Percentiles rank a stretch among this genome's conserved stretches.
Evolutionary conservation across 2,797 vertebrate species (phyloP).

Genomic region (Erpetoichthys calabaricus): DNA sequence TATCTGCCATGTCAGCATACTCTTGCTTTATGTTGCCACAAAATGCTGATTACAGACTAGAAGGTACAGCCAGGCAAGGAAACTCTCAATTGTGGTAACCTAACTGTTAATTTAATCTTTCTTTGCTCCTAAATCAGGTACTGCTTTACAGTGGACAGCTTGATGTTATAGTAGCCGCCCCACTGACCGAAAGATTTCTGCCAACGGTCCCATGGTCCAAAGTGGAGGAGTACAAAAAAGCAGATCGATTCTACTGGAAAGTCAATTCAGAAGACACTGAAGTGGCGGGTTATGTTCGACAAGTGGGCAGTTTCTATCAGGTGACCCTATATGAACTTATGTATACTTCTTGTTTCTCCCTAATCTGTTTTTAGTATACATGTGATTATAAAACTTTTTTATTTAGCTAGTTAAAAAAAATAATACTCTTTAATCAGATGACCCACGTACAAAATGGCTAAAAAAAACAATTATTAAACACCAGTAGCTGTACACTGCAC

Average conservation of each 20-base stretch:
- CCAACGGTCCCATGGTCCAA: slow-evolving; percentile 60
- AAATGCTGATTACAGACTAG: slow-evolving; percentile 1
- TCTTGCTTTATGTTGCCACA: not conserved
- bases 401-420: too few species aligned
- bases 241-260: slow-evolving; percentile 58
- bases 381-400: too few species aligned
- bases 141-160: slow-evolving; percentile 73
- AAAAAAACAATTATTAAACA: too few species aligned
- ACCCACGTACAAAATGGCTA: too few species aligned
- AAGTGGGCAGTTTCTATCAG: slow-evolving; percentile 65
- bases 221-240: slow-evolving; percentile 41
- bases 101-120: not conserved
- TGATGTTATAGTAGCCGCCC: slow-evolving; percentile 66
- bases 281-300: slow-evolving; percentile 69
- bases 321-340: slow-evolving; percentile 29
- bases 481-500: too few species aligned
- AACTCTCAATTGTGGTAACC: not conserved
- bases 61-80: not conserved
- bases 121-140: slow-evolving; percentile 37
- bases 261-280: slow-evolving; percentile 56
- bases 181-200: slow-evolving; percentile 64
- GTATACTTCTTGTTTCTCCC: not conserved
- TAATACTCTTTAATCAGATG: too few species aligned
- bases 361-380: too few species aligned
- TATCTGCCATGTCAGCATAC: slow-evolving; percentile 1